Base-by-base conservation (phyloP, 2,797 vertebrate genomes). In the Rhynchonycteris naso region DNA sequence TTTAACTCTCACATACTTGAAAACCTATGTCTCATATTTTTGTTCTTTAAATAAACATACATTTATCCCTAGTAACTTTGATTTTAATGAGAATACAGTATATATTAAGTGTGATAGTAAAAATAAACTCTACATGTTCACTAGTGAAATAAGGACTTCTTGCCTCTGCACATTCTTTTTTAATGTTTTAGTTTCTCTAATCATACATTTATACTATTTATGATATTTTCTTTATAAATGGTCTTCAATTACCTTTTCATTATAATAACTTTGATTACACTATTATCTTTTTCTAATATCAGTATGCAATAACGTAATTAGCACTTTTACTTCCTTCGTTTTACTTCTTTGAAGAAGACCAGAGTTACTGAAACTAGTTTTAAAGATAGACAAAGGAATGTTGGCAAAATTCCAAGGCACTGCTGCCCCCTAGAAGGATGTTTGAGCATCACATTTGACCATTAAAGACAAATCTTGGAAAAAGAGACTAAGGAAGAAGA, bases 341-440 rank as follows among this genome's bases (percentile, higher is more conserved):
- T 85, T 90, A 18, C 16, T 81, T 86, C 91, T 84, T 82, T 78
- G 52, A 72, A 80, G 52, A 95, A 68, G 38, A 81, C 12, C 8
- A 43, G 16, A 87, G 63, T 82, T 74, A 38, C 18, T 54, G 38
- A 85, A 85, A 47, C 12, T 54, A 83, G 30, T 9, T 83, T 89
- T 93, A 78, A 38, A 66, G 43, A 71, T 18, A 83, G 50, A 88
- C 33, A 52, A 66, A 83, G 15, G 35, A 71, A 56, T 33, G 69
- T 35, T 95, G 94, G 91, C 90, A 93, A 95, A 93, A 95, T 58
- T 90, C 82, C 86, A 96, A 84, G 21, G 8, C 65, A 66, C 56
- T 95, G 78, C 94, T 97, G 91, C 91, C 95, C 95, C 72, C 95
- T 96, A 83, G 93, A 95, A 95, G 81, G 74, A 95, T 93, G 24